phyloP scores from a whole-genome alignment of 2,888 invertebrate genomes.

The Ormyrus rosae region DNA sequence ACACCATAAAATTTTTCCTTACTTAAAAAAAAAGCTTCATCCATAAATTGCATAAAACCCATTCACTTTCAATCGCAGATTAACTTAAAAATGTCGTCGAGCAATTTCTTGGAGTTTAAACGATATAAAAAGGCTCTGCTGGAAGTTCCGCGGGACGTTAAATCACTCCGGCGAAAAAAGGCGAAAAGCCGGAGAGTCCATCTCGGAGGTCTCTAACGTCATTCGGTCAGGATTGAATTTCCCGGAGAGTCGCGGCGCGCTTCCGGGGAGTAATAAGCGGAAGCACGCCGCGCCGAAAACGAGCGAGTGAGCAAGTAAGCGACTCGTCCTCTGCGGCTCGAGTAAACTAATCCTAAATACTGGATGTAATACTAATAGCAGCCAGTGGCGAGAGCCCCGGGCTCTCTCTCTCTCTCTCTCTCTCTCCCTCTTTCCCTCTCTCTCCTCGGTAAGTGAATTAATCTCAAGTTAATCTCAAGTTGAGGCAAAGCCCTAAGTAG shows the following conservation, averaged over 20 bases:
- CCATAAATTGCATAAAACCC: no score
- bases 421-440: neutral
- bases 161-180: neutral
- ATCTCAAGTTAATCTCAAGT: slow-evolving; percentile 74
- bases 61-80: no score
- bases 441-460: slow-evolving; percentile 70
- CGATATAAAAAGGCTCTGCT: no score
- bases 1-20: no score
- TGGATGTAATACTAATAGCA: slow-evolving; percentile 72
- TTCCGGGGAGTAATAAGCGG: slow-evolving; percentile 37
- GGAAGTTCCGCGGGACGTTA: neutral
- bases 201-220: no score
- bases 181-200: neutral
- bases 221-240: neutral
- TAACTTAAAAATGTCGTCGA: no score
- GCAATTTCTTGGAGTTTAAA: no score
- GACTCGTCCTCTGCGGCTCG: slow-evolving; percentile 46
- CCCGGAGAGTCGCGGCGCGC: neutral
- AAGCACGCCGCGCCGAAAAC: slow-evolving; percentile 52
- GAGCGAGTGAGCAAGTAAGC: slow-evolving; percentile 46
- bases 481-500: slow-evolving; percentile 69
- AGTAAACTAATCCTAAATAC: slow-evolving; percentile 68
- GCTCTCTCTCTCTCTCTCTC: slow-evolving; percentile 27
- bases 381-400: slow-evolving; percentile 68
- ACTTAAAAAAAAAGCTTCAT: no score